Conservation (phyloP, 2,797 vertebrate genomes). For the Macropus fuliginosus region DNA sequence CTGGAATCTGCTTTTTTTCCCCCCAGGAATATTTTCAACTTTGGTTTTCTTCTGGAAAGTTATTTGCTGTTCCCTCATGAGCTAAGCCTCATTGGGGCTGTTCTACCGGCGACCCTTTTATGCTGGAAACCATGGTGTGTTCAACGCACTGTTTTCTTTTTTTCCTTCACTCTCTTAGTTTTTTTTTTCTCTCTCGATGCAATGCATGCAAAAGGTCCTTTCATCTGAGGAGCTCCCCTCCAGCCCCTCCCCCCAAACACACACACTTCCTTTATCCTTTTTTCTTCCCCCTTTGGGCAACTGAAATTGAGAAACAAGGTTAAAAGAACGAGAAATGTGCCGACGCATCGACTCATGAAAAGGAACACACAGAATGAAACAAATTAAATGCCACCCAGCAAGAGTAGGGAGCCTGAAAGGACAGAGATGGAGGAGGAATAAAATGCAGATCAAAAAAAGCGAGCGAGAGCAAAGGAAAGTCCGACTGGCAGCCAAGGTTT, state of each 20-base stretch:
- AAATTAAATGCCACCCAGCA: conserved; percentile 79
- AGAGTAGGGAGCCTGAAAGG: conserved; percentile 70
- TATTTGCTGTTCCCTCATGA: neutral
- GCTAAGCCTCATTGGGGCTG: neutral
- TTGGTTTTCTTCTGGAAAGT: conserved; percentile 59
- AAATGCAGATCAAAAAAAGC: conserved; percentile 75
- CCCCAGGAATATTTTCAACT: conserved; percentile 38
- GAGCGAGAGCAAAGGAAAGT: conserved; percentile 19
- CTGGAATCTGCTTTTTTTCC: neutral
- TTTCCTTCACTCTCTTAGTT: neutral
- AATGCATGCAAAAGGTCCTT: conserved; percentile 57
- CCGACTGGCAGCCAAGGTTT: conserved; percentile 59
- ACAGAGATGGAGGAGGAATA: conserved; percentile 37
- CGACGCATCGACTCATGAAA: conserved; percentile 39
- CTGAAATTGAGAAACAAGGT: conserved; percentile 8
- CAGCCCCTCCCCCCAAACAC: conserved; percentile 27
- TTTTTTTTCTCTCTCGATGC: conserved; percentile 30
- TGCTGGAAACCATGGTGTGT: conserved; percentile 18
- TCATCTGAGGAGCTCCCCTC: conserved; percentile 55
- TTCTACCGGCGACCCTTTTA: neutral
- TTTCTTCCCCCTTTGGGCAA: conserved; percentile 25
- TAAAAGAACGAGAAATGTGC: conserved; percentile 1
- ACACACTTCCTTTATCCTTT: conserved; percentile 12
- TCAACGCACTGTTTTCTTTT: conserved; percentile 39
- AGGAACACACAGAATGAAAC: conserved; percentile 68